phyloP scores from a whole-genome alignment of 2,797 vertebrate species.

The Philypnodon macrostomus region DNA sequence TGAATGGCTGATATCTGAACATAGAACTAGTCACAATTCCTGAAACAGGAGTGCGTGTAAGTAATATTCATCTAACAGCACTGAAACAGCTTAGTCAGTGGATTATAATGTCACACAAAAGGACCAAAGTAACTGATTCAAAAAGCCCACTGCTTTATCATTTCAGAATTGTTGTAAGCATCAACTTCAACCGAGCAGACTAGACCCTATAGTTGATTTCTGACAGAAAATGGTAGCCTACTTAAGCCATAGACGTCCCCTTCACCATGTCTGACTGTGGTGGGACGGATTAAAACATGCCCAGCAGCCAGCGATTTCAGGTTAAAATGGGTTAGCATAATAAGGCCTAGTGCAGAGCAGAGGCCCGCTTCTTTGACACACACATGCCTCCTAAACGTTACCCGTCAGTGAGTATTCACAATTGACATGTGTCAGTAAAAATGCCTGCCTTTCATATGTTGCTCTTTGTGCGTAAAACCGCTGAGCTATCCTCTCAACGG shows the following conservation, averaged over 20 bases:
- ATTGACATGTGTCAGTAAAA: constrained; percentile 64
- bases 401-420: constrained; percentile 56
- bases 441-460: constrained; percentile 53
- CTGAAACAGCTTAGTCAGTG: too few relatives aligned
- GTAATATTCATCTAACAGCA: too few relatives aligned
- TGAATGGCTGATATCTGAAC: not conserved
- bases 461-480: constrained; percentile 75
- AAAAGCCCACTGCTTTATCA: not conserved
- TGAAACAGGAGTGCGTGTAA: not conserved
- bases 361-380: constrained; percentile 47
- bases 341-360: constrained; percentile 63
- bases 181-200: not conserved
- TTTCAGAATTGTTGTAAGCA: not conserved
- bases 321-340: constrained; percentile 42
- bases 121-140: too few relatives aligned
- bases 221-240: not conserved
- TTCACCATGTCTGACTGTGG: constrained; percentile 21
- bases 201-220: not conserved
- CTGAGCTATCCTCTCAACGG: constrained; percentile 64
- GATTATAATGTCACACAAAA: not conserved
- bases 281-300: constrained; percentile 49
- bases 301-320: constrained; percentile 41
- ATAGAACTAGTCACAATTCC: not conserved
- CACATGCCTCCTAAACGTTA: constrained; percentile 40
- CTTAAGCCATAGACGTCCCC: constrained; percentile 21